phyloP scores from a whole-genome alignment of 2,797 vertebrate genomes.

The Pangasius mekongensis region DNA sequence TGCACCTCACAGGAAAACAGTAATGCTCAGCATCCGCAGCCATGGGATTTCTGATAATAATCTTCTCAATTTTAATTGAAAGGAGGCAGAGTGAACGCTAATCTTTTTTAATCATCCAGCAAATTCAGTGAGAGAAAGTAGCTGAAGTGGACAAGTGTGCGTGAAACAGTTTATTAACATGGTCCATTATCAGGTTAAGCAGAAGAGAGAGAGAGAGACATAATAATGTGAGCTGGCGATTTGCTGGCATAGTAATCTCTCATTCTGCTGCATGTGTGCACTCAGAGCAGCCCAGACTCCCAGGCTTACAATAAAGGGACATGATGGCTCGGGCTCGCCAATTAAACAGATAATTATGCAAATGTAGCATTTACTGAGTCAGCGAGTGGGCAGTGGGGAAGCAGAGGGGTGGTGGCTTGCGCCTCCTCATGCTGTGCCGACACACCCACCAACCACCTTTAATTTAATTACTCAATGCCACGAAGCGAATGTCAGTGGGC shows the following conservation, averaged over 20 bases:
- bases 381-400: slow-evolving; percentile 73
- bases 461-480: slow-evolving; percentile 42
- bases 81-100: slow-evolving; percentile 49
- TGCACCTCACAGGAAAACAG: slow-evolving; percentile 53
- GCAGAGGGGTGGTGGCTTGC: slow-evolving; percentile 58
- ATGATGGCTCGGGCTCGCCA: slow-evolving; percentile 71
- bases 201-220: slow-evolving; percentile 58
- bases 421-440: slow-evolving; percentile 32
- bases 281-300: slow-evolving; percentile 73
- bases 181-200: slow-evolving; percentile 77
- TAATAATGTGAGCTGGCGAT: slow-evolving; percentile 70
- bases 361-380: slow-evolving; percentile 85
- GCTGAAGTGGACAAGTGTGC: slow-evolving; percentile 59
- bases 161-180: slow-evolving; percentile 72
- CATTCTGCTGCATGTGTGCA: slow-evolving; percentile 70
- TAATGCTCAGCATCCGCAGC: slow-evolving; percentile 44
- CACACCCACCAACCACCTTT: slow-evolving; percentile 47
- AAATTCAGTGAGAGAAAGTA: slow-evolving; percentile 53
- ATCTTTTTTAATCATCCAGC: slow-evolving; percentile 62
- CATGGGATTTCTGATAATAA: slow-evolving; percentile 53
- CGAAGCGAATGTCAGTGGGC: slow-evolving; percentile 47
- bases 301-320: slow-evolving; percentile 69
- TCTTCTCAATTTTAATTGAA: slow-evolving; percentile 60
- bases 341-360: slow-evolving; percentile 84
- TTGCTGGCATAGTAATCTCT: slow-evolving; percentile 76